Base-by-base conservation (phyloP, 1,140 invertebrate species). In the Atopsyche davidsoni region DNA sequence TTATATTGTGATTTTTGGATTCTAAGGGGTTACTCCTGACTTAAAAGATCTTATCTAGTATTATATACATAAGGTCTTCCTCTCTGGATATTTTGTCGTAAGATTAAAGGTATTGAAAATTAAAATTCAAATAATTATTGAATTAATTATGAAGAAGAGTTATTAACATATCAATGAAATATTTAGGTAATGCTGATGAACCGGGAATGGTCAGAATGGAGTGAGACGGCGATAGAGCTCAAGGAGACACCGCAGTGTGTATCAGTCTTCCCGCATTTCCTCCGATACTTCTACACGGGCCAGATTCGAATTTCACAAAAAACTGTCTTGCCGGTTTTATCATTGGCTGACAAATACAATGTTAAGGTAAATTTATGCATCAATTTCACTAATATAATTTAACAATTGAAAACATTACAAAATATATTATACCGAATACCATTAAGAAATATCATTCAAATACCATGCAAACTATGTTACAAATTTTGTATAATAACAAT, bases 291-390 rank as follows among this genome's bases (percentile, higher is more conserved):
- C 64, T 96, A 96, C 70, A 93, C 92, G 2, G 92, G 93, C 14
- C 82, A 88, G 67, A 88, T 96, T 56, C 76, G 83, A 59, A 86
- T 96, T 55, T 89, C 83, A 22, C 79, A 92, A 60, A 75, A 78
- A 25, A 85, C 85, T 45, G 91, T 93, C 17, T 77, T 95, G 65
- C 86, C 91, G 10, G 81, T 96, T 53, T 70, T 96, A 21, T 87
- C 84, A 3, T 68, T 96, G 25, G 91, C 90, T 22, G 92, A 96
- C 66, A 96, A 96, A 70, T 96, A 96, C 67, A 92, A 94, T 73
- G 87, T 96, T 3, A 86, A 85, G 73, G 83, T 85, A 32, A n/a
- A n/a, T 28, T n/a, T 28, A 7, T 28, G 24, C n/a, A n/a, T n/a
- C n/a, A n/a, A n/a, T n/a, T n/a, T n/a, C n/a, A n/a, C n/a, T n/a